phyloP scores from a whole-genome alignment of 2,888 invertebrate genomes.

The Leptinotarsa haldemani region DNA sequence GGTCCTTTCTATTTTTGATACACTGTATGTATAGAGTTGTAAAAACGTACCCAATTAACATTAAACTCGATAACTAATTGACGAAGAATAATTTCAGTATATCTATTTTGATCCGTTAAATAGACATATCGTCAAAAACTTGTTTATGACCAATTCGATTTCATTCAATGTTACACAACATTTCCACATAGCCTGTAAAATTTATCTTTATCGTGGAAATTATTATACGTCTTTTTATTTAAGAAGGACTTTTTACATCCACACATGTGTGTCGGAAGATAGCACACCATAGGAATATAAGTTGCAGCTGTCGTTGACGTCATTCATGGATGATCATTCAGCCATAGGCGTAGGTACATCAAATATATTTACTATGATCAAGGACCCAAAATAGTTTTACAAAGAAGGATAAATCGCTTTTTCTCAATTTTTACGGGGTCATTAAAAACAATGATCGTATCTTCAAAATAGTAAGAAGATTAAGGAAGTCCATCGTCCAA shows the following conservation, averaged over 20 bases:
- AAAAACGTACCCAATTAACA: too few relatives aligned
- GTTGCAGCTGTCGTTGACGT: slow-evolving; percentile 48
- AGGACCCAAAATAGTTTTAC: not conserved
- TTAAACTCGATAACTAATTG: too few relatives aligned
- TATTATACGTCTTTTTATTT: not conserved
- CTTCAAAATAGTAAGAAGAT: too few relatives aligned
- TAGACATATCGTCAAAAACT: not conserved
- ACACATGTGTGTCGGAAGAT: slow-evolving; percentile 26
- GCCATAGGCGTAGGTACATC: slow-evolving; percentile 24
- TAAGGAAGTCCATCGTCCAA: too few relatives aligned
- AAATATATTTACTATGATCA: not conserved
- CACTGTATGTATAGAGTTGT: too few relatives aligned
- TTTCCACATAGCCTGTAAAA: not conserved
- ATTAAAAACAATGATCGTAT: too few relatives aligned
- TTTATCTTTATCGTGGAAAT: slow-evolving; percentile 1
- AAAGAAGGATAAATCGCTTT: too few relatives aligned
- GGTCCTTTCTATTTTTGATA: too few relatives aligned
- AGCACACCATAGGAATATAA: slow-evolving; percentile 35
- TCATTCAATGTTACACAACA: slow-evolving; percentile 3
- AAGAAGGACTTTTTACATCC: slow-evolving; percentile 16
- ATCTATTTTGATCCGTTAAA: not conserved
- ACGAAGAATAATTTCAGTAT: too few relatives aligned
- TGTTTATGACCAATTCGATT: slow-evolving; percentile 5
- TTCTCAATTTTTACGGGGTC: too few relatives aligned
- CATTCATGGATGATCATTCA: slow-evolving; percentile 33